Evolutionary conservation across 2,888 invertebrate genomes (phyloP), one percentile per base, ranked within the genome.

Genomic region (Lottia gigantea): DNA sequence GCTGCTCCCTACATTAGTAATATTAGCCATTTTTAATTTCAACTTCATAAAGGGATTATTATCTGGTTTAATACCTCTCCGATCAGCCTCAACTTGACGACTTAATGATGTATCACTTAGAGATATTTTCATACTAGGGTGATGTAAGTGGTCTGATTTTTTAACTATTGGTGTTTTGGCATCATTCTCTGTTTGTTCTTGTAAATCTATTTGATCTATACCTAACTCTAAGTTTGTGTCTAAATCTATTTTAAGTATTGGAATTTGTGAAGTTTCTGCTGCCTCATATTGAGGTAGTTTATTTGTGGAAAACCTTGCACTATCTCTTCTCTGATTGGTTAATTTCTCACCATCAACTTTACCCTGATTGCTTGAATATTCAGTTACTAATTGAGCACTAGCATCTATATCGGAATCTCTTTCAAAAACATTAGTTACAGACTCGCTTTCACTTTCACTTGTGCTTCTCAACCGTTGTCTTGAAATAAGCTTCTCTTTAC

Each of bases 81-180:
- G 8, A 63, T 69, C 25, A 25, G 62, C 16, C 26, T n/a, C 45
- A 62, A 46, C 16, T 23, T n/a, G 49, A 14, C 26, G 55, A 49
- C 64, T 74, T 2, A 80, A 71, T 12, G 82, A 78, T 11, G 80
- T 80, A 65, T 84, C 85, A 76, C 83, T 85, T 66, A 80, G 75
- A 7, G 83, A 84, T 15, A 76, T 78, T 71, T 83, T 81, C 80
- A 83, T 78, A 66, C 72, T 75, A 2, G 83, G 78, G 70, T 82
- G 82, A 25, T 74, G 71, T 8, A 82, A 70, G 16, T 71, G 71
- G 19, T 76, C 70, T 2, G 74, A 62, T n/a, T 45, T 40, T 45
- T 64, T 45, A 31, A 64, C 31, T 25, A 40, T 26, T 26, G 31
- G 40, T 19, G n/a, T 64, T 64, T 31, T 45, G 40, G 31, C 45